Evolutionary conservation across 2,113 vertebrate species (phyloP), one percentile per base, ranked within the genome.

Genomic region (Tricholaema leucomelas): DNA sequence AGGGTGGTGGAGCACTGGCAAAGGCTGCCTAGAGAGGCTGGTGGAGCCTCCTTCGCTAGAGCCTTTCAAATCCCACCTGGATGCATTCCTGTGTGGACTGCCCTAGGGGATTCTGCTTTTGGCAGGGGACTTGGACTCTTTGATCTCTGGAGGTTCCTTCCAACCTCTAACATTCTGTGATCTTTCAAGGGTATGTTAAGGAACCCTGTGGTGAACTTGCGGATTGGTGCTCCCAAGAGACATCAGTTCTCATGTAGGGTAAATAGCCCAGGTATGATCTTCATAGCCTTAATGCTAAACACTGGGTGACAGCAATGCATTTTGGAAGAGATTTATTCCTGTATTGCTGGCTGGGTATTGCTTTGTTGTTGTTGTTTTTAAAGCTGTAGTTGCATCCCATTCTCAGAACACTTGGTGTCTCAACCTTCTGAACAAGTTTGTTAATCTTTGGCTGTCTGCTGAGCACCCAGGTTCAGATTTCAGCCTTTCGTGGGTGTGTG

Each of bases 301-400:
- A 2, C 15, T 30, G n/a, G 3, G 59, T 1, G 3, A 40, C 42
- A 58, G 23, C 59, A 84, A 18, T 0, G 0, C 6, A 2, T 21
- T 20, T 25, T 66, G 52, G 33, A 82, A 83, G 85, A 81, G 10
- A 23, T 72, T 52, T 54, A 20, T 12, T 78, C 17, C 40, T 65
- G 3, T 59, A 20, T 44, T 72, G 31, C 25, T 70, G 36, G 9
- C 36, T 75, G 54, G 28, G 9, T 16, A 1, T 36, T 90, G 55
- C 66, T 40, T 36, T 90, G 58, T 30, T 50, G 44, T 63, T 58
- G 11, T n/a, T 87, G 23, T 77, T 73, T 77, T 82, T 31, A 15
- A 87, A 69, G 28, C 21, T 84, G 7, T 60, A 54, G 17, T 78
- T 42, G 42, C n/a, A 5, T 54, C 16, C 3, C 30, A 2, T 65